Evolutionary conservation across 35 echinoderm and acorn worm genomes (phyloP), one percentile per base, ranked within the genome.

Genomic region (Stichopus chloronotus): DNA sequence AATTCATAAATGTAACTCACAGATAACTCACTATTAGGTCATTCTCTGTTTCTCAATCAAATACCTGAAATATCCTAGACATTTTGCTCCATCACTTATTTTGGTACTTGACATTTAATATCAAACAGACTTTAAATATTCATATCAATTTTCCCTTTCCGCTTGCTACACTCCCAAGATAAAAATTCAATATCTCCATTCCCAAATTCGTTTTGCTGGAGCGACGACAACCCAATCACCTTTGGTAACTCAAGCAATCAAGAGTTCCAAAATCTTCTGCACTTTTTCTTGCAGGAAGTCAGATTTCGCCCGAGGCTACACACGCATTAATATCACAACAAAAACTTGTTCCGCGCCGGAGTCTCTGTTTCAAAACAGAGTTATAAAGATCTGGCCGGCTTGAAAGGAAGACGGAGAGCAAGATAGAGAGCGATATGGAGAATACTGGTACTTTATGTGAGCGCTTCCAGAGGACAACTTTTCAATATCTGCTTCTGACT

Each of bases 291-390:
- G 30, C 82, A 85, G 82, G 82, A 85, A 85, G 82, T 85, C 58
- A 85, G 22, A 85, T 58, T 55, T 85, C 21, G 82, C 82, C 82
- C 8, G 16, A 8, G 82, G 82, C 82, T 58, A 58, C 82, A 58
- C 30, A 85, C 8, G 82, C 55, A 43, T 58, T 85, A 58, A 85
- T 85, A 85, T 85, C 57, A 85, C 82, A 85, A 25, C 56, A 30
- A 58, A 58, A 19, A 58, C 55, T 85, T 85, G 82, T 74, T 20
- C 69, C 17, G 69, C 20, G 7, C 59, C 8, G 14, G 16, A 85
- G 82, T 85, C 24, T 85, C 82, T 53, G 57, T 85, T 85, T 85
- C 82, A 85, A 85, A 85, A 85, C 82, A 85, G 57, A 58, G 82
- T 55, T 85, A 85, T 58, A 19, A 55, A 57, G 81, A 16, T 58